Evolutionary conservation across 2,113 vertebrate species (phyloP), one percentile per base, ranked within the genome.

Genomic region (Cynopterus brachyotis): DNA sequence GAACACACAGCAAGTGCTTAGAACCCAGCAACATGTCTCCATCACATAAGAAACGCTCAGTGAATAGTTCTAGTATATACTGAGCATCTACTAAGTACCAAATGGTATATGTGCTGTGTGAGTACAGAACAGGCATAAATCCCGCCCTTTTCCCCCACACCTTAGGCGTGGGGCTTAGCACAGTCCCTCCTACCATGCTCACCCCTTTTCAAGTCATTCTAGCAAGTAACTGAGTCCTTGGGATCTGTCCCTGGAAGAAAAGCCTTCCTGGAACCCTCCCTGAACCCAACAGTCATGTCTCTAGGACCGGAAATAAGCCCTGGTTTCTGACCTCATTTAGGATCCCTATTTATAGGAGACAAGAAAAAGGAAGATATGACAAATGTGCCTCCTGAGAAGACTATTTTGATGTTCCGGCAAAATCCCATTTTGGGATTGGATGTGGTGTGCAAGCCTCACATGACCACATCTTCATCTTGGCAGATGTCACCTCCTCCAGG

Each of bases 51-150:
- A 37, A 94, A 22, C 24, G 37, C 3, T 20, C 13, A 0, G 22
- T 9, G 5, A 82, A 26, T 7, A 60, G 28, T 66, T 70, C 73
- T 73, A 12, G 30, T 55, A 32, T 28, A 60, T 72, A 19, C 35
- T 88, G 66, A 80, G 57, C 35, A 67, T 16, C 69, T 78, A 50
- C 16, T 6, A 32, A 72, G 45, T 45, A 42, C 40, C 37, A 35
- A 60, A 26, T 24, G 22, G 4, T 6, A 0, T 32, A 13, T 35
- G 16, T 1, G 28, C 19, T 42, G 2, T 16, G 0, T 12, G n/a
- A 22, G 5, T 12, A 6, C 26, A 53, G 60, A 57, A 28, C 1
- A 75, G 17, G 16, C 32, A 59, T 0, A n/a, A 45, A 20, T 3
- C 26, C 32, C 32, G 62, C 30, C 70, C 2, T 80, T 45, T 47